Evolutionary conservation across 2,113 vertebrate species (phyloP), one percentile per base, ranked within the genome.

Genomic region (Sarotherodon lohbergeri): DNA sequence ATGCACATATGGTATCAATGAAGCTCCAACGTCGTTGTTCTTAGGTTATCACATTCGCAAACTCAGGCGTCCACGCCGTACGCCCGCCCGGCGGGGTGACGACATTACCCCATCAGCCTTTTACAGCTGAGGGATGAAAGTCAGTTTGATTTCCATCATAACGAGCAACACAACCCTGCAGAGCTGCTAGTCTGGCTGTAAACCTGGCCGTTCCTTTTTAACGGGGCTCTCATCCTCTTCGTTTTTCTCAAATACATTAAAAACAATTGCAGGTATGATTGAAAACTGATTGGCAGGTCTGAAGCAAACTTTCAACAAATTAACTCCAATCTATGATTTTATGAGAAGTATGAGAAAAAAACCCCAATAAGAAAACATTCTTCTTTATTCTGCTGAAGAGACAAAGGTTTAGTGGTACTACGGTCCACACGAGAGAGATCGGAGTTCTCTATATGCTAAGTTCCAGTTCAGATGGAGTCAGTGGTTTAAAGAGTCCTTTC

Each of bases 1-100:
- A 19, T n/a, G 32, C 5, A 1, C 2, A 1, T 63, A n/a, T 4
- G 9, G 32, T 0, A 36, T 63, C 9, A 11, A 63, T 2, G 0
- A 63, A 36, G 17, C 59, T 11, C 59, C 59, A 36, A 11, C 3
- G 5, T 36, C 1, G 3, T 27, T 1, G 24, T n/a, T 36, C 5
- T 63, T n/a, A 36, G n/a, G 17, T 36, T 36, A 63, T 63, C 17
- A 36, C 59, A 36, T 7, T 63, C 32, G n/a, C 59, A 63, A 36
- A 36, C 32, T 36, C 32, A 63, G 9, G 29, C 3, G 9, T 36
- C 59, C 17, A 3, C 11, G 59, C 36, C 36, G 36, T 9, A 9
- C 9, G 36, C 39, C 9, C 9, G 4, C 9, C 39, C 9, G 4
- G 9, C 11, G 32, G 4, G 1, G 5, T 36, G 9, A 63, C 1